A percentile compares a stretch with the other conserved stretches of the same genome.
Conservation (phyloP, 1,140 invertebrate genomes). For the Helicoverpa armigera region DNA sequence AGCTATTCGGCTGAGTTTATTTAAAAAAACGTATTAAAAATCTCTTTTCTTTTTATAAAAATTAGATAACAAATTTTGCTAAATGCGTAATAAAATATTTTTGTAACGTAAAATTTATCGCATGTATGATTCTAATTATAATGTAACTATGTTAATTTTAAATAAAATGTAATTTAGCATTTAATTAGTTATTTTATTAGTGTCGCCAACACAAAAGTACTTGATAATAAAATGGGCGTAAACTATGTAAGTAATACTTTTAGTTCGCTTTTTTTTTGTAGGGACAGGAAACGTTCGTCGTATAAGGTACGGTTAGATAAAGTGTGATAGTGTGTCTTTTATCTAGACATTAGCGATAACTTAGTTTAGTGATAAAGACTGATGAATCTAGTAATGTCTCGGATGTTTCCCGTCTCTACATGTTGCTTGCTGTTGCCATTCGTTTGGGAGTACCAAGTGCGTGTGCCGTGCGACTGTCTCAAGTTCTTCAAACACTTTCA, state of each 20-base stretch:
- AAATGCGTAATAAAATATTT: constrained; percentile 76
- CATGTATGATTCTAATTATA: constrained; percentile 78
- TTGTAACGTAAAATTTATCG: constrained; percentile 82
- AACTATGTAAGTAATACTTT: constrained; percentile 76
- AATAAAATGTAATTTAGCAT: constrained; percentile 83
- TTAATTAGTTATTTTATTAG: constrained; percentile 56
- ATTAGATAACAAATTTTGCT: constrained; percentile 56
- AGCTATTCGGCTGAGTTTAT: constrained; percentile 42
- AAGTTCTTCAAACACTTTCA: constrained; percentile 87
- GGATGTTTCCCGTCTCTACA: constrained; percentile 84
- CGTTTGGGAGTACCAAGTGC: constrained; percentile 68
- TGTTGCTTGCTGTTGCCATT: constrained; percentile 81
- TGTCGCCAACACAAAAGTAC: constrained; percentile 25
- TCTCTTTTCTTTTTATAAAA: constrained; percentile 43
- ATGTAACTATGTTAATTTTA: constrained; percentile 71
- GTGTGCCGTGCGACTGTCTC: constrained; percentile 78
- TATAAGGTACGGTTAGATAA: constrained; percentile 73
- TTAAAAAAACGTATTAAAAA: constrained; percentile 40
- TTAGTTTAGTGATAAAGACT: constrained; percentile 46
- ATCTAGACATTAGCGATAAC: constrained; percentile 50
- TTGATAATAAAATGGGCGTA: constrained; percentile 38
- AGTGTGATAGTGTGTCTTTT: constrained; percentile 43
- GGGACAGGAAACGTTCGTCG: constrained; percentile 83
- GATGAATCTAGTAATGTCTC: constrained; percentile 62
- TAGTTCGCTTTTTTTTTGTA: constrained; percentile 69